Evolutionary conservation across 2,888 invertebrate genomes (phyloP), one percentile per base, ranked within the genome.

Genomic region (Phorcus lineatus): DNA sequence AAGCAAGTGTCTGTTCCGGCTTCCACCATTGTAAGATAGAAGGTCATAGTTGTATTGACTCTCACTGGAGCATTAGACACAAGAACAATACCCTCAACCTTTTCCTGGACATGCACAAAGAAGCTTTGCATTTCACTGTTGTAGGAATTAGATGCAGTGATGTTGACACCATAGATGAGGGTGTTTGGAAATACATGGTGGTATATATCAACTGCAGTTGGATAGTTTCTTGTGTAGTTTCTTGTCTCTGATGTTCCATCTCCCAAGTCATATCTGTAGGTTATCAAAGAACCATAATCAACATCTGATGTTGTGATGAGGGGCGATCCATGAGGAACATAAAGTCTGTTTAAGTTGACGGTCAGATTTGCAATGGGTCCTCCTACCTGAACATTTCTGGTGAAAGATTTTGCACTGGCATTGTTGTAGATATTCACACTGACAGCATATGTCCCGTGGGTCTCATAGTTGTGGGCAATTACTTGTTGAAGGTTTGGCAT

Each of bases 1-100:
- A 78, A 81, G 55, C 84, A 84, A 2, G 80, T 40, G 17, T 79
- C 62, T 13, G 80, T 80, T n/a, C 82, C 80, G 16, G 52, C 22
- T 17, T 17, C 24, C 19, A 67, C 24, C n/a, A 81, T 47, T 11
- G 62, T 52, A 13, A 84, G 24, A n/a, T 36, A 19, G 57, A 80
- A 83, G 0, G 78, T 36, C 17, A 83, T 55, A 0, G 80, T 40
- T 52, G 78, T 77, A 31, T 78, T 78, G 24, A 82, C 47, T 66
- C 57, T 67, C 19, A 80, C 80, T 19, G 83, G 77, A 2, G 67
- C 53, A 62, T 78, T 67, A 13, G 52, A 53, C 13, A 31, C 52
- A 22, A 84, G 74, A 16, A 53, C 52, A 9, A 84, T 47, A 6
- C 77, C 78, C 2, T 22, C 36, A 16, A 80, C 36, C 55, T 62